Percentiles rank a stretch among this genome's conserved stretches.
Conservation (phyloP, 1,140 invertebrate genomes). For the Musca domestica region DNA sequence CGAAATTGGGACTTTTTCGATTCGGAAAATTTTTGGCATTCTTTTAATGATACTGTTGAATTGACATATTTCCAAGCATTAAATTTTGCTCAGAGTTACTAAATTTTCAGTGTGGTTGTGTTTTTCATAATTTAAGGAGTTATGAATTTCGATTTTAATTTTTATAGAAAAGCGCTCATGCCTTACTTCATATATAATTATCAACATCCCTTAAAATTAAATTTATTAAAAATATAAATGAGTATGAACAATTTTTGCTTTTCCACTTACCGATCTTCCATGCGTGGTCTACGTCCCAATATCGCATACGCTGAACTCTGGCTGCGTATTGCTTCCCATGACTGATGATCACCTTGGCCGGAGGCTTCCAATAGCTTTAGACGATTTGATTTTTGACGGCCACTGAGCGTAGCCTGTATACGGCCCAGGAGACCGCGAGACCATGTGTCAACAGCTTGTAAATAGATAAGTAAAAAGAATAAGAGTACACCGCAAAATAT, state of each 20-base stretch:
- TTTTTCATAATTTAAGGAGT: no score
- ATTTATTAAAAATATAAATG: background rate
- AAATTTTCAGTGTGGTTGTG: no score
- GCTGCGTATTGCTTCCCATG: slow-evolving; percentile 74
- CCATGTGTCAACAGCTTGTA: slow-evolving; percentile 77
- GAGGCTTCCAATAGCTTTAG: slow-evolving; percentile 59
- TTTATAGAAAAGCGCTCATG: background rate
- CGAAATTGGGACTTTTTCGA: no score
- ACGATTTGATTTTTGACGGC: slow-evolving; percentile 58
- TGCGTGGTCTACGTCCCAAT: slow-evolving; percentile 81
- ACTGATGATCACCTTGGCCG: slow-evolving; percentile 61
- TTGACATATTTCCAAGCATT: no score
- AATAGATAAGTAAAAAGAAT: slow-evolving; percentile 69
- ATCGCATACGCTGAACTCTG: slow-evolving; percentile 83
- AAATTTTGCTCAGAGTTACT: no score
- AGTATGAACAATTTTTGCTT: background rate
- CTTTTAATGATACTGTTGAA: no score
- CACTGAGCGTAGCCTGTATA: slow-evolving; percentile 65
- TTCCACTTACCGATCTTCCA: slow-evolving; percentile 76
- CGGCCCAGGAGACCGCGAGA: slow-evolving; percentile 70
- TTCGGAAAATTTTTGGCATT: no score
- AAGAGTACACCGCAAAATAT: slow-evolving; percentile 65
- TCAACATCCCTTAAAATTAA: background rate
- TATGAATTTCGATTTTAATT: no score
- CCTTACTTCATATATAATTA: background rate